Conservation (phyloP, 2,113 vertebrate genomes). For the Picathartes gymnocephalus region DNA sequence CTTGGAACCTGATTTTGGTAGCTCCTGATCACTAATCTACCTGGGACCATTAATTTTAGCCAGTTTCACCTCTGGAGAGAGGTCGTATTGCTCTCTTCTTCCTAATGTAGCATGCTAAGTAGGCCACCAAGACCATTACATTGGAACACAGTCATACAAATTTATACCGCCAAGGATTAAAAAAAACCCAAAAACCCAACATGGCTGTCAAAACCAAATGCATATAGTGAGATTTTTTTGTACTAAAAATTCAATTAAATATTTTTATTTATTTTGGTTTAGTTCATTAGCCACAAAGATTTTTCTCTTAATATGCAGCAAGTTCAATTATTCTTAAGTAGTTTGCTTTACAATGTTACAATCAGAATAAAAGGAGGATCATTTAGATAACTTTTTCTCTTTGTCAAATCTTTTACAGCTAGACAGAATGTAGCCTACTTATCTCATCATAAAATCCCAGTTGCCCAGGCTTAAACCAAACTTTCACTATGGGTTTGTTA, state of each 20-base stretch:
- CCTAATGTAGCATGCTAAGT: neutral
- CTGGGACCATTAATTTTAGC: neutral
- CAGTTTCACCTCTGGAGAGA: neutral
- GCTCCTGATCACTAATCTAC: neutral
- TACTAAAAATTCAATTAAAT: neutral
- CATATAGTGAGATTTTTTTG: neutral
- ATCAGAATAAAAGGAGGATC: neutral
- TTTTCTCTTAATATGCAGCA: conserved; percentile 14
- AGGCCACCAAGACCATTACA: neutral
- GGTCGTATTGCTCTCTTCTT: neutral
- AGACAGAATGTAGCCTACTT: neutral
- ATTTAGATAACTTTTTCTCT: neutral
- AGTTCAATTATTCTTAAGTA: neutral
- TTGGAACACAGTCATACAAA: neutral
- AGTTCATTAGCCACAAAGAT: conserved; percentile 18
- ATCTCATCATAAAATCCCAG: neutral
- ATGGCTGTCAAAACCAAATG: neutral
- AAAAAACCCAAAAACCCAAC: too few relatives aligned
- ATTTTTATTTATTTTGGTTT: conserved; percentile 28
- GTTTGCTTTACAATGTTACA: neutral
- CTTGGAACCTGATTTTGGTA: conserved; percentile 6
- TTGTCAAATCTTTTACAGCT: neutral
- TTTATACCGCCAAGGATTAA: neutral
- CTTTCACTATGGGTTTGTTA: neutral
- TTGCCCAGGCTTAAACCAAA: neutral